Evolutionary conservation across 2,797 vertebrate species (phyloP).

Genomic region (Alectoris magna): DNA sequence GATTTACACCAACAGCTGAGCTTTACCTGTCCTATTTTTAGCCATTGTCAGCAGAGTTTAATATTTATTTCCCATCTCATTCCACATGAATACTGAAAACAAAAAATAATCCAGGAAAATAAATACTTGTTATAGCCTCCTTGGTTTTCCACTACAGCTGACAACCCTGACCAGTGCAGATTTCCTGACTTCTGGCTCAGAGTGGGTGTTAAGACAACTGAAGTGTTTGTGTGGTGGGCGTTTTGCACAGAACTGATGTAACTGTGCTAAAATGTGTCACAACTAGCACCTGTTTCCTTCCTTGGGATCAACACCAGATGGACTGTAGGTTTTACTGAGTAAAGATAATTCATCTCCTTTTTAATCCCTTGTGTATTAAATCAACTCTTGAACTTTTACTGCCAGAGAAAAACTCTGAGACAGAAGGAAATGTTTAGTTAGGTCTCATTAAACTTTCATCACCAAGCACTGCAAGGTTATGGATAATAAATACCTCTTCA

Average conservation of each 20-base stretch:
- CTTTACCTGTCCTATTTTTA: neutral
- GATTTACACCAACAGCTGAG: neutral
- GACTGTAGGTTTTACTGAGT: constrained; percentile 9
- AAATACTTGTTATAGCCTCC: neutral
- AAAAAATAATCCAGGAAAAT: neutral
- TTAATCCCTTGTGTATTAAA: neutral
- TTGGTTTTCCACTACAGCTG: neutral
- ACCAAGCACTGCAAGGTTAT: neutral
- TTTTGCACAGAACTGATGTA: neutral
- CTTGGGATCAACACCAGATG: constrained; percentile 25
- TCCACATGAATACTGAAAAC: neutral
- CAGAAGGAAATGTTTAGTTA: neutral
- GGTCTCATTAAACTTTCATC: neutral
- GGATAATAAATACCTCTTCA: neutral
- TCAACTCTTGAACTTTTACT: neutral
- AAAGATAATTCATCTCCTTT: neutral
- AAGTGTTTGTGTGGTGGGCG: neutral
- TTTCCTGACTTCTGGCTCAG: constrained; percentile 4
- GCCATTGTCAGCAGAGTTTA: neutral
- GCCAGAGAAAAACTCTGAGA: neutral
- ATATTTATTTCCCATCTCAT: neutral
- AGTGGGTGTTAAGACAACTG: neutral
- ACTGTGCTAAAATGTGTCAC: constrained; percentile 17
- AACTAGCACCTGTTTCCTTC: constrained; percentile 8
- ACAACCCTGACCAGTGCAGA: neutral